Evolutionary conservation across 2,113 vertebrate genomes (phyloP), one percentile per base, ranked within the genome.

Genomic region (Colius striatus): DNA sequence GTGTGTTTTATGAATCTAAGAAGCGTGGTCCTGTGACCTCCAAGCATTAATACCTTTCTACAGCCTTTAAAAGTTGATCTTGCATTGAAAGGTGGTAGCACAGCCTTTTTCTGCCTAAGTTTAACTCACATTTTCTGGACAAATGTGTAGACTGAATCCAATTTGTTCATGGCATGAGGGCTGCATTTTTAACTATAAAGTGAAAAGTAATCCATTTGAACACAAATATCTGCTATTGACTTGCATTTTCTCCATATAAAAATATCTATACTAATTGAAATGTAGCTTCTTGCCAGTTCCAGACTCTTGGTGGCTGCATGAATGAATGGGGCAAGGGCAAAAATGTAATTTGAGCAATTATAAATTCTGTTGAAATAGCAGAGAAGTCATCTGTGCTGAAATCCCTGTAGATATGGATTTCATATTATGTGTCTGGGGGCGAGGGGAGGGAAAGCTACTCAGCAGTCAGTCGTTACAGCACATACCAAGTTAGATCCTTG

Each of bases 291-390:
- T 68, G 20, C 22, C 71, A 21, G 19, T 51, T 70, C 62, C 78
- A 65, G 75, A 68, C 38, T 32, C 68, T 84, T 29, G 6, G 6
- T 45, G 78, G 62, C 62, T 14, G 55, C 23, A 25, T 34, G 20
- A 71, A 60, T 51, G 68, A 68, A 57, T 43, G 60, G 91, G 83
- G 67, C 62, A 94, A 94, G 86, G 86, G 75, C 57, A 1, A 74
- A 82, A 81, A 92, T 83, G 77, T 58, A 53, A 62, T 62, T 41
- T 36, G 84, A 89, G 83, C 79, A 58, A 86, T 32, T 57, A n/a
- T 26, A 34, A 16, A 6, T 91, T 50, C 82, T 80, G 65, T 89
- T 84, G 71, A 66, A 87, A 76, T 17, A 74, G 62, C 71, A 83
- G 84, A 45, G 36, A 27, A 92, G 78, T 62, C 15, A 11, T 51